These are phyloP conservation scores for Invenusta paracnida DNA, from an alignment of 2,888 invertebrate species.

Conservation along the genomic window DNA sequence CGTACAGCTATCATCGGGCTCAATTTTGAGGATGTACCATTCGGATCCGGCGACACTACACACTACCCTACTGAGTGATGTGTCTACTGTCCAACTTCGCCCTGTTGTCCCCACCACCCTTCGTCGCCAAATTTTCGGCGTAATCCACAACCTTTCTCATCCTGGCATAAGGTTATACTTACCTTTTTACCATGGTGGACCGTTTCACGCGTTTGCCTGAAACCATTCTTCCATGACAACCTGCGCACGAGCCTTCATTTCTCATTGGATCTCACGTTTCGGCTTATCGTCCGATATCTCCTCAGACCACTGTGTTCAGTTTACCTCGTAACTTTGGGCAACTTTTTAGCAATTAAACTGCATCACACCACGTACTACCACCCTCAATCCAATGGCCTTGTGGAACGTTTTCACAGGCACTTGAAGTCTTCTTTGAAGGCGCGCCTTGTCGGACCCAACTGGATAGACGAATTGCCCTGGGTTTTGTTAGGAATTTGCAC, in stretches of 20 bases:
- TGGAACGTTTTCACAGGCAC: neutral
- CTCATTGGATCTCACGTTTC: neutral
- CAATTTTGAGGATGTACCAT: neutral
- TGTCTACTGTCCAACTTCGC: constrained; percentile 39
- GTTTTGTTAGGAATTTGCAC: no score
- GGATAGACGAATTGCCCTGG: no score
- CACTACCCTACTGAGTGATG: constrained; percentile 34
- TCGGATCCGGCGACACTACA: neutral
- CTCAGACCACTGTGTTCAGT: neutral
- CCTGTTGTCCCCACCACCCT: constrained; percentile 44
- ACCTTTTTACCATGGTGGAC: neutral
- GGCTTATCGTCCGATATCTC: neutral
- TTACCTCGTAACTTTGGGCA: neutral
- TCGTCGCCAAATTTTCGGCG: neutral
- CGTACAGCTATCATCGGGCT: constrained; percentile 32
- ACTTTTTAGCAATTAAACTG: neutral
- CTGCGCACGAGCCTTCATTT: neutral
- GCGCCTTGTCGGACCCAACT: no score
- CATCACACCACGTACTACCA: neutral
- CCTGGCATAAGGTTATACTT: neutral
- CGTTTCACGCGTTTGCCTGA: neutral
- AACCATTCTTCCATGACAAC: neutral
- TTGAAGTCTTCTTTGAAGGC: no score
- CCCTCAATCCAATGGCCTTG: neutral
- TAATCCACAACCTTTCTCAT: constrained; percentile 37